Evolutionary conservation across 2,113 vertebrate genomes (phyloP), one percentile per base, ranked within the genome.

Genomic region (Ancistrus triradiatus): DNA sequence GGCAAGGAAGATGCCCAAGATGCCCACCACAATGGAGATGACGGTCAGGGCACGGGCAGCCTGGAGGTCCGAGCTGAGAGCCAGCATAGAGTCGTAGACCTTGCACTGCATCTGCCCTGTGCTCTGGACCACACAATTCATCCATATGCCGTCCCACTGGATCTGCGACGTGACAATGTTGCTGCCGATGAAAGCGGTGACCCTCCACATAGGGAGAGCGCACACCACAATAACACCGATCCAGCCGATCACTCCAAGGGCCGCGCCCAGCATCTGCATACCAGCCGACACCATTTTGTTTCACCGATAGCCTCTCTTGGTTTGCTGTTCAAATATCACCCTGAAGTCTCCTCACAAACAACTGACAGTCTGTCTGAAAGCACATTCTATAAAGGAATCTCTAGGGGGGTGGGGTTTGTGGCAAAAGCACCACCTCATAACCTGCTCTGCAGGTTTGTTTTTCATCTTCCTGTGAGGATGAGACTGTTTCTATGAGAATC

Each of bases 101-200:
- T 90, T 90, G 53, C 88, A 90, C 63, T 90, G 88, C 88, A 90
- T 90, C 78, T 90, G 88, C 14, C 88, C 88, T 0, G 88, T 90
- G 76, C 88, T 90, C 80, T 90, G 88, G 2, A 73, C 37, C 28
- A 90, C 85, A 1, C 88, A 90, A 73, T 0, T 86, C 87, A 90
- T 89, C 88, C 88, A 90, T 35, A 90, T 84, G 7, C 88, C 88
- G 38, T 89, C 85, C 85, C 83, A 88, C 0, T 13, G 0, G 0
- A 46, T 77, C 77, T 90, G 88, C 1, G 88, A 47, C 1, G 87
- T 88, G 7, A 89, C 68, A 3, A 90, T 90, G 81, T 77, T 86
- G 75, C 48, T 84, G 42, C 88, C 87, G 4, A 90, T 85, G 35
- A 89, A 89, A 50, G 88, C 87, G 0, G 75, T 75, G 57, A 88